Evolutionary conservation across 2,113 vertebrate species (phyloP), one percentile per base, ranked within the genome.

Genomic region (Corynorhinus townsendii): DNA sequence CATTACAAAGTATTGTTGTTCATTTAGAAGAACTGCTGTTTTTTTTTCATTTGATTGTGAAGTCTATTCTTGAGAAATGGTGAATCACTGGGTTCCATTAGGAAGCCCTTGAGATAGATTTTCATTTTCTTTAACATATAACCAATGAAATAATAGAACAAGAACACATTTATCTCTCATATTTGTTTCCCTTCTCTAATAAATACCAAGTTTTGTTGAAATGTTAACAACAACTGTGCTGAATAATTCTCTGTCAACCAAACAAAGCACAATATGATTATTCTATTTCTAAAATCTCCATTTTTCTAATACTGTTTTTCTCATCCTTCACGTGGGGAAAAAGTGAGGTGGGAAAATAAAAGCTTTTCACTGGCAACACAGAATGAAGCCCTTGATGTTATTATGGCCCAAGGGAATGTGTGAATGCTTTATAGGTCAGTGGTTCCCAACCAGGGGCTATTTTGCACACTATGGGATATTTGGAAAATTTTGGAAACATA

Each of bases 81-180:
- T 91, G 93, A 96, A 69, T 94, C 75, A 68, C 38, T 84, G 82
- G 49, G 30, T 81, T 95, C 93, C 68, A 76, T 91, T 95, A 86
- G 45, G 71, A 69, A 95, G 71, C 47, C 92, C 89, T 89, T 80
- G 38, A 95, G 77, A 86, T 71, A 75, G 68, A 93, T 90, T 90
- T 91, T 90, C 38, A 91, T 96, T 96, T 96, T 91, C 91, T 96
- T 94, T 91, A 93, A 76, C 83, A 86, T 62, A 75, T 72, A 93
- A 94, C 86, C 66, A 93, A 52, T 81, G 92, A 93, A 91, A 76
- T 84, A 89, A 79, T 26, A 87, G 38, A 95, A 91, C 52, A 81
- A 90, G 83, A 96, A 47, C 52, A 94, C 71, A 93, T 96, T 93
- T 89, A 91, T 94, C 92, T 96, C 94, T 95, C 81, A 87, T 95